Base-by-base conservation (phyloP, 2,888 invertebrate genomes). In the Catotricha subobsoleta region DNA sequence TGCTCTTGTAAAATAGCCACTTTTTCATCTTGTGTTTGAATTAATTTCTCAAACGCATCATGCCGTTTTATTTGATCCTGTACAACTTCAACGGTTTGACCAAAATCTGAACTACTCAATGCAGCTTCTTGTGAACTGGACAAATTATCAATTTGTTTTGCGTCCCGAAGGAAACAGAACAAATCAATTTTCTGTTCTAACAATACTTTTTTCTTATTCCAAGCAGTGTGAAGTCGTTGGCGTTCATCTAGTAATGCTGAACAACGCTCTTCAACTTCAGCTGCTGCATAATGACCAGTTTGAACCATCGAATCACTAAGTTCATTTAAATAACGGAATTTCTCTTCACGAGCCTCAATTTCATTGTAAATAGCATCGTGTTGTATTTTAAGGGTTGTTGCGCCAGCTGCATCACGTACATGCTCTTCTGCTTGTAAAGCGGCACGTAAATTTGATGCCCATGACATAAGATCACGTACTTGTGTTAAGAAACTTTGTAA, bases 121-220 rank as follows among this genome's bases (percentile, higher is more conserved):
- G 80, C 74, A 0, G 80, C 81, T 55, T 94, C 91, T 62, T 95
- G 94, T 0, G 84, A 74, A 12, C 79, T 77, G 46, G 90, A 86
- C 12, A 86, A 71, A 47, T 87, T 83, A 55, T 92, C 86, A 45
- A 97, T 72, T 59, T 87, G 84, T 54, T 88, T 87, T 12, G 90
- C 88, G 64, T 97, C 97, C 2, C 94, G 69, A 46, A 91, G 63
- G 75, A 97, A 95, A 60, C 88, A 83, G 64, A 94, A 92, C 52
- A 92, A 69, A 62, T 94, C 91, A 46, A 88, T 84, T 46, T 90
- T 71, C 59, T 94, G 90, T 57, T 90, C 88, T 31, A 91, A 62
- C 53, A 84, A 80, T 38, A 88, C 77, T 58, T 88, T 88, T 51
- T 90, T 80, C 41, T 80, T 73, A 47, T 86, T 83, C 90, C 92